Conservation (phyloP, 2,888 invertebrate genomes). For the Sesamia inferens region DNA sequence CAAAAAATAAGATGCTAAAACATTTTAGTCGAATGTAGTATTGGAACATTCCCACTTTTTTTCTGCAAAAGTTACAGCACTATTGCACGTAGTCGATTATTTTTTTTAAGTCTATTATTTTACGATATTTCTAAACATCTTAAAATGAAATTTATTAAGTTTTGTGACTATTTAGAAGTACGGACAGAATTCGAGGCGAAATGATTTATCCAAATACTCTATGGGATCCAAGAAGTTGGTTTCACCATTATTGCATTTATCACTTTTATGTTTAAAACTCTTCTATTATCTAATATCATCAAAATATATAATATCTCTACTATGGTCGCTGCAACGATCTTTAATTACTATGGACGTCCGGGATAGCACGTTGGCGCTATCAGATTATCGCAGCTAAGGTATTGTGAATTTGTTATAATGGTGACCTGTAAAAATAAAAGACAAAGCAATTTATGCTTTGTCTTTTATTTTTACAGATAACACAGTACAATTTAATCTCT, state of each 20-base stretch:
- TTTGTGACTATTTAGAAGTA: too few relatives aligned
- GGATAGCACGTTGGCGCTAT: constrained; percentile 57
- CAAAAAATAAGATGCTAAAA: constrained; percentile 40
- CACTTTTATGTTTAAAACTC: background rate
- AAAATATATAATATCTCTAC: constrained; percentile 69
- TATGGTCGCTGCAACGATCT: constrained; percentile 59
- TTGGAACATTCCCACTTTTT: constrained; percentile 13
- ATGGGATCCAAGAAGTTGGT: background rate
- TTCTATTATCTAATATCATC: constrained; percentile 68
- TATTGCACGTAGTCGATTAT: constrained; percentile 22
- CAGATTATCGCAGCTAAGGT: constrained; percentile 48
- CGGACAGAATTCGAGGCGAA: too few relatives aligned
- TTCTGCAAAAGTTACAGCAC: background rate
- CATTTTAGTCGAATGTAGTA: background rate
- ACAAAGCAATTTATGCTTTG: too few relatives aligned
- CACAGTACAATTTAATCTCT: too few relatives aligned
- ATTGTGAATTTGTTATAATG: too few relatives aligned
- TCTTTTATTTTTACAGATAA: too few relatives aligned
- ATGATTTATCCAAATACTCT: too few relatives aligned
- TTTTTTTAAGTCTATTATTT: background rate
- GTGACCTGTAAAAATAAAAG: constrained; percentile 62
- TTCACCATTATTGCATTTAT: background rate
- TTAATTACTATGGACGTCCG: constrained; percentile 67
- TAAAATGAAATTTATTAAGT: background rate
- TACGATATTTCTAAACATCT: too few relatives aligned